These are phyloP conservation scores for Brachionus paranguensis DNA, from an alignment of 1,140 invertebrate genomes.

Conservation along the genomic window DNA sequence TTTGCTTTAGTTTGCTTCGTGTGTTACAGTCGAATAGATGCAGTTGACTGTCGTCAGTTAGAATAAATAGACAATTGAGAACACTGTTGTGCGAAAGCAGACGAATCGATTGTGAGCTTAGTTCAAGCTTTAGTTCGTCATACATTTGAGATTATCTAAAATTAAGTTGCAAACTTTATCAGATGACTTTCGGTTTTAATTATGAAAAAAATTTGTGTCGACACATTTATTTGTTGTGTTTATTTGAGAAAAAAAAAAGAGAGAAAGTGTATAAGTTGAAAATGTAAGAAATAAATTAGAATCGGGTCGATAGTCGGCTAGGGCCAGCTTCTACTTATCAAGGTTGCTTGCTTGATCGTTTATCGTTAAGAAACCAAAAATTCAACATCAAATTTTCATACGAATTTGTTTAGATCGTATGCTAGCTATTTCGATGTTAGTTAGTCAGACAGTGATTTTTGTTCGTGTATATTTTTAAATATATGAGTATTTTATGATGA, in stretches of 20 bases:
- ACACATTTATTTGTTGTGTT: neutral
- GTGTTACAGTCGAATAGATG: slow-evolving; percentile 18
- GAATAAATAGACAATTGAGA: slow-evolving; percentile 24
- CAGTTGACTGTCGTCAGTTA: neutral
- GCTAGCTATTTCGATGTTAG: neutral
- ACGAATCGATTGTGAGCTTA: neutral
- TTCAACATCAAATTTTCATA: neutral
- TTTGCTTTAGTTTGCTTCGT: slow-evolving; percentile 17
- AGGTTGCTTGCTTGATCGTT: neutral
- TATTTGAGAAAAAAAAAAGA: no score
- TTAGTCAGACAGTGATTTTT: neutral
- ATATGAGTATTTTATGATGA: neutral
- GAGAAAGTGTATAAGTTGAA: neutral
- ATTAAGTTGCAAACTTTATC: neutral
- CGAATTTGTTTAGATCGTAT: neutral
- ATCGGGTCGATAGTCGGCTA: neutral
- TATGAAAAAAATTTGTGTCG: neutral
- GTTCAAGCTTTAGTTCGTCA: neutral
- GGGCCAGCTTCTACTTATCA: no score
- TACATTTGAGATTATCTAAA: slow-evolving; percentile 19
- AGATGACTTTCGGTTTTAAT: neutral
- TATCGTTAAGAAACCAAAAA: neutral
- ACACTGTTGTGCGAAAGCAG: slow-evolving; percentile 20
- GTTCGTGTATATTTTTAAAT: neutral
- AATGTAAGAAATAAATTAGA: neutral